Percentiles rank a stretch among this genome's conserved stretches.
These are phyloP conservation scores for Entomobrya proxima DNA, from an alignment of 2,888 invertebrate species.

Conservation along the genomic window DNA sequence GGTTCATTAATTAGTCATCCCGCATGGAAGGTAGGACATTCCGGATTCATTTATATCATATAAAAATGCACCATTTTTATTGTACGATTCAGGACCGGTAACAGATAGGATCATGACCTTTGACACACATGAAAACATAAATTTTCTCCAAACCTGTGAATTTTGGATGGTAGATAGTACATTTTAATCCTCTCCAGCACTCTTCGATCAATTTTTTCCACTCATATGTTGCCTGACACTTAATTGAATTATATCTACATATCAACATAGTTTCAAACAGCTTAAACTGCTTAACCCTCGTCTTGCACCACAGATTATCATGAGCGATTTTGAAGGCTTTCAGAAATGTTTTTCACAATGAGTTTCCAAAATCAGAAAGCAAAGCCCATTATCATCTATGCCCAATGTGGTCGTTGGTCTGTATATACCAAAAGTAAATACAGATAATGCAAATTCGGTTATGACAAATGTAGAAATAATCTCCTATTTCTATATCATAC, in stretches of 20 bases:
- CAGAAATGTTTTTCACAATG: not conserved
- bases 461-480: too few relatives aligned
- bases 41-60: not conserved
- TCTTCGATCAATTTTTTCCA: conserved; percentile 23
- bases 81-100: not conserved
- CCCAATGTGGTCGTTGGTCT: conserved; percentile 27
- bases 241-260: not conserved
- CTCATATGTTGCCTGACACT: not conserved
- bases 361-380: not conserved
- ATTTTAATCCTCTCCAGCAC: not conserved
- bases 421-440: not conserved
- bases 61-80: not conserved
- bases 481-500: too few relatives aligned
- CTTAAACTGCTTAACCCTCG: not conserved
- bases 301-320: not conserved
- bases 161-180: not conserved
- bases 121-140: not conserved
- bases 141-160: not conserved
- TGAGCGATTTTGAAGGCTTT: conserved; percentile 22
- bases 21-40: not conserved
- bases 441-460: not conserved
- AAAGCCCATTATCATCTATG: not conserved
- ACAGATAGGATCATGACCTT: not conserved
- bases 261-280: not conserved
- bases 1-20: not conserved